A percentile compares a stretch with the other conserved stretches of the same genome.
Conservation (phyloP, 2,888 invertebrate genomes). For the Boloria selene region DNA sequence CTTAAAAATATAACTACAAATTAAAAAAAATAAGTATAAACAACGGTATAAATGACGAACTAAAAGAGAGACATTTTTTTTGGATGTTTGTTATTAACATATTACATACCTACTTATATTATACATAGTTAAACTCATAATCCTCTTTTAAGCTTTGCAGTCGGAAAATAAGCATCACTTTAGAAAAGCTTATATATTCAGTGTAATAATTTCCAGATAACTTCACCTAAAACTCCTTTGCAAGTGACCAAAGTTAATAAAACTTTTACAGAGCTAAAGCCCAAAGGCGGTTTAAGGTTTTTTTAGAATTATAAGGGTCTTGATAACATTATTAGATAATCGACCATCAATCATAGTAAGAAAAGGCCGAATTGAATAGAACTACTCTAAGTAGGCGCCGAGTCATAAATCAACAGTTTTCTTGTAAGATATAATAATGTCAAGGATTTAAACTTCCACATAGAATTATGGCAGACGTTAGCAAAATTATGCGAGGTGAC, state of each 20-base stretch:
- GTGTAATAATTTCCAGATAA: too few species aligned
- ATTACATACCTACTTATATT: too few species aligned
- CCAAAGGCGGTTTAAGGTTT: slow-evolving; percentile 11
- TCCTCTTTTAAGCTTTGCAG: too few species aligned
- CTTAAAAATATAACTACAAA: too few species aligned
- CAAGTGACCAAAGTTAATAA: slow-evolving; percentile 1
- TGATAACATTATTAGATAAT: slow-evolving; percentile 36
- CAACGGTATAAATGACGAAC: too few species aligned
- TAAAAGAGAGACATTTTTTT: too few species aligned
- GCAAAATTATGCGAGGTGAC: neutral
- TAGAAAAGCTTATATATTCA: too few species aligned
- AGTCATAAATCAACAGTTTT: slow-evolving; percentile 17
- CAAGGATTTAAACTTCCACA: slow-evolving; percentile 5
- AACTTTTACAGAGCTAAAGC: slow-evolving; percentile 14
- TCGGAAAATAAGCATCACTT: too few species aligned
- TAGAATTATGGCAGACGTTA: neutral
- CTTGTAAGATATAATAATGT: slow-evolving; percentile 4
- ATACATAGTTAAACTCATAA: too few species aligned
- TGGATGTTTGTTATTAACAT: too few species aligned
- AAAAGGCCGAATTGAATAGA: slow-evolving; percentile 31
- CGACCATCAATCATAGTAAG: slow-evolving; percentile 33
- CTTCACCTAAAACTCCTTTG: neutral
- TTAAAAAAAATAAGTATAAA: too few species aligned
- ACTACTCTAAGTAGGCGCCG: slow-evolving; percentile 27
- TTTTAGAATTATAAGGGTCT: slow-evolving; percentile 12